Evolutionary conservation across 2,113 vertebrate genomes (phyloP), one percentile per base, ranked within the genome.

Genomic region (Grantiella picta): DNA sequence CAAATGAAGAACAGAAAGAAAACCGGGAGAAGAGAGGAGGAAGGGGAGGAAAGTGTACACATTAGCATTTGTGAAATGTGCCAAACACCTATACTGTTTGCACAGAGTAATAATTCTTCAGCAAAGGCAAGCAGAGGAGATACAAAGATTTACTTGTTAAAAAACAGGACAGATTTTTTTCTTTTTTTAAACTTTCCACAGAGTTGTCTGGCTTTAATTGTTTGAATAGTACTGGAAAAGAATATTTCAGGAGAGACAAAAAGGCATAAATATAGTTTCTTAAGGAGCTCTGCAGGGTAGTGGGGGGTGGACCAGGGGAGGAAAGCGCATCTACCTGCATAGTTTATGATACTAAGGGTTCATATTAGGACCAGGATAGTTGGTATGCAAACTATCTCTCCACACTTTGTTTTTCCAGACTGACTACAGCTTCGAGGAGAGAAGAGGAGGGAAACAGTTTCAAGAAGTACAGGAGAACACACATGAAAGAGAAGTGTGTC

Each of bases 1-100:
- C 98, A 98, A 98, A 98, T 97, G 97, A 98, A 96, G 98, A 98
- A 96, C 97, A 98, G 96, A 98, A 97, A 98, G 93, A 95, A 97
- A 96, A 96, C 70, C 80, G 0, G 92, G 94, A 97, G 91, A 94
- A 95, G 86, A 93, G 29, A 71, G 95, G 92, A 93, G 75, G 60
- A 72, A 25, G 61, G 89, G 83, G 90, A 96, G 90, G 92, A 82
- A 97, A 86, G 96, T 92, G 95, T 94, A 92, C 95, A 98, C 89
- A 97, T 99, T 98, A 99, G 97, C 97, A 96, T 97, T 96, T 96
- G 96, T 87, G 89, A 98, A 97, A 96, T 20, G 31, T 71, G 72
- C 88, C 90, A 93, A 76, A 89, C 68, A 70, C 60, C 52, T 20
- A 90, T 79, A 82, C 89, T 94, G 47, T 94, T 96, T 90, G 92